Conservation (phyloP, 2,113 vertebrate genomes). For the Petroica traversi region DNA sequence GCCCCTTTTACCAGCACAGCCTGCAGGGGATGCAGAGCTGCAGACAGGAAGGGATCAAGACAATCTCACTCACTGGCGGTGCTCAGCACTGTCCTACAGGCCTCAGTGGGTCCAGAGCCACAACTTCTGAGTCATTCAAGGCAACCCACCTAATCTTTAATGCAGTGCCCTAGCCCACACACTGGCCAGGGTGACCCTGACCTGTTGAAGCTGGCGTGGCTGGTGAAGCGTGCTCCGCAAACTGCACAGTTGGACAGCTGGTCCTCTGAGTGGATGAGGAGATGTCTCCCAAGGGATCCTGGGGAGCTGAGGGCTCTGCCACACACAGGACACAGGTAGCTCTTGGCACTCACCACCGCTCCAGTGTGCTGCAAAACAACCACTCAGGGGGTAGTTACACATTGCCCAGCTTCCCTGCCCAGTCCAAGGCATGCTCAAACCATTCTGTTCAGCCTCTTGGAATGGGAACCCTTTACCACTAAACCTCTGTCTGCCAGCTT, state of each 20-base stretch:
- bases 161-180: background rate
- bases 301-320: conserved; percentile 95
- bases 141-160: background rate
- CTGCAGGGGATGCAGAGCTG: background rate
- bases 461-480: background rate
- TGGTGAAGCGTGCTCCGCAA: conserved; percentile 92
- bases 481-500: background rate
- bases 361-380: conserved; percentile 86
- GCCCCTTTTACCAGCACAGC: background rate
- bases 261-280: conserved; percentile 96
- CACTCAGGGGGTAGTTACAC: background rate
- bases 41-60: background rate
- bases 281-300: conserved; percentile 92
- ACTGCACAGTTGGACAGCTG: conserved; percentile 97
- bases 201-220: conserved; percentile 96
- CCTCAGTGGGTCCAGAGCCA: background rate
- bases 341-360: conserved; percentile 90
- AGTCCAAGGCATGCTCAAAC: background rate
- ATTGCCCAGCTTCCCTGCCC: background rate
- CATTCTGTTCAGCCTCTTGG: background rate
- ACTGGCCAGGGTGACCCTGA: conserved; percentile 58
- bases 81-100: background rate
- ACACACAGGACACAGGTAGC: conserved; percentile 93
- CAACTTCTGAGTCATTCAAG: background rate
- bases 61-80: background rate